phyloP scores from a whole-genome alignment of 2,888 invertebrate genomes.

The Fragum sueziense region DNA sequence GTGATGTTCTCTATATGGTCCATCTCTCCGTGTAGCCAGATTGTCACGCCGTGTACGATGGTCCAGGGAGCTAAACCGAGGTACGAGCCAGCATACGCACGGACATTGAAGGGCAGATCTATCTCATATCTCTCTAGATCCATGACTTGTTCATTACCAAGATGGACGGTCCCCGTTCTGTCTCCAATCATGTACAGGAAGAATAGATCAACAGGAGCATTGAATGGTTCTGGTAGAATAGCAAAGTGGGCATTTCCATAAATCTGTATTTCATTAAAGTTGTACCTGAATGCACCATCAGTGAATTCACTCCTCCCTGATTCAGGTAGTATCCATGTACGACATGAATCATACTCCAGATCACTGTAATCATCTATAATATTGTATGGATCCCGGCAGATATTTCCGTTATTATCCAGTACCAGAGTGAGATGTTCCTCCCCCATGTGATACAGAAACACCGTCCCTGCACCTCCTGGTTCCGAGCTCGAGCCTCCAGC shows the following conservation, averaged over 20 bases:
- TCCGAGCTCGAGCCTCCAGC: conserved; percentile 59
- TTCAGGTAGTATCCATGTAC: conserved; percentile 70
- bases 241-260: conserved; percentile 70
- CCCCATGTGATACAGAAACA: conserved; percentile 67
- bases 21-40: conserved; percentile 72
- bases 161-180: conserved; percentile 72
- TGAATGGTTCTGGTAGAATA: conserved; percentile 59
- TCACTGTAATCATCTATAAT: conserved; percentile 64
- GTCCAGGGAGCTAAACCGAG: conserved; percentile 68
- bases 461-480: conserved; percentile 72
- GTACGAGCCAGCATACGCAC: conserved; percentile 68
- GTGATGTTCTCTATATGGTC: conserved; percentile 69
- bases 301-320: conserved; percentile 65
- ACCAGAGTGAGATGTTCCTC: conserved; percentile 69
- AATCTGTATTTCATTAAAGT: conserved; percentile 70
- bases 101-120: conserved; percentile 70
- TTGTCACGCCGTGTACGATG: conserved; percentile 69
- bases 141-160: conserved; percentile 68
- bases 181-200: conserved; percentile 77
- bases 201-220: conserved; percentile 59
- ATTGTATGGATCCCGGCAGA: conserved; percentile 59
- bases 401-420: conserved; percentile 66
- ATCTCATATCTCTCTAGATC: conserved; percentile 68
- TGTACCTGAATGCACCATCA: conserved; percentile 57
- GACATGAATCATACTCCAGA: conserved; percentile 64